These are phyloP conservation scores for Prionailurus bengalensis DNA, from an alignment of 2,113 vertebrate genomes.

Conservation along the genomic window DNA sequence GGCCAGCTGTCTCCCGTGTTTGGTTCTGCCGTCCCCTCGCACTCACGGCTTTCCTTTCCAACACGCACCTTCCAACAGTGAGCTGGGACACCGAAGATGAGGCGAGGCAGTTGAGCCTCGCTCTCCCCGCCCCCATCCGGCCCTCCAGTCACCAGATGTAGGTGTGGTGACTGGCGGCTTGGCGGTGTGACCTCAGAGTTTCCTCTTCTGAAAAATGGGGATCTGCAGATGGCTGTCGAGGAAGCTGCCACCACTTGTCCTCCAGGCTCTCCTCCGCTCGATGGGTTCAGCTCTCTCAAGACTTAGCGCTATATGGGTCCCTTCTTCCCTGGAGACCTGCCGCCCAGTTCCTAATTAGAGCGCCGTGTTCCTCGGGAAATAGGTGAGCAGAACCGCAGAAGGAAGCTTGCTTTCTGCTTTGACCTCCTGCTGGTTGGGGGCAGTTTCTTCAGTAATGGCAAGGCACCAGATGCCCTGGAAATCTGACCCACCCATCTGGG, in stretches of 20 bases:
- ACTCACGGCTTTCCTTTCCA: not conserved
- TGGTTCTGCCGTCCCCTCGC: not conserved
- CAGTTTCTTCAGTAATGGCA: conserved; percentile 10
- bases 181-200: not conserved
- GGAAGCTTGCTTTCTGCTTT: not conserved
- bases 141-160: not conserved
- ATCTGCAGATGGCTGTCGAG: not conserved
- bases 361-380: not conserved
- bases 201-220: not conserved
- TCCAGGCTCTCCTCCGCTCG: not conserved
- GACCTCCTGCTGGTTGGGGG: not conserved
- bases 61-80: too few relatives aligned
- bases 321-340: not conserved
- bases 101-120: not conserved
- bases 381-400: not conserved
- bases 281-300: not conserved
- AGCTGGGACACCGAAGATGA: accelerated
- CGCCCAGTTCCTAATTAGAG: conserved; percentile 57
- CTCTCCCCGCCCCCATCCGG: too few relatives aligned
- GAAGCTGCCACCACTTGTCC: not conserved
- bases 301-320: not conserved
- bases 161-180: not conserved
- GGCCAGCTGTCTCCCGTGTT: not conserved
- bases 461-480: conserved; percentile 34
- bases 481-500: not conserved